These are phyloP conservation scores for Philhelius pedissequus DNA, from an alignment of 2,888 invertebrate genomes.

Conservation along the genomic window DNA sequence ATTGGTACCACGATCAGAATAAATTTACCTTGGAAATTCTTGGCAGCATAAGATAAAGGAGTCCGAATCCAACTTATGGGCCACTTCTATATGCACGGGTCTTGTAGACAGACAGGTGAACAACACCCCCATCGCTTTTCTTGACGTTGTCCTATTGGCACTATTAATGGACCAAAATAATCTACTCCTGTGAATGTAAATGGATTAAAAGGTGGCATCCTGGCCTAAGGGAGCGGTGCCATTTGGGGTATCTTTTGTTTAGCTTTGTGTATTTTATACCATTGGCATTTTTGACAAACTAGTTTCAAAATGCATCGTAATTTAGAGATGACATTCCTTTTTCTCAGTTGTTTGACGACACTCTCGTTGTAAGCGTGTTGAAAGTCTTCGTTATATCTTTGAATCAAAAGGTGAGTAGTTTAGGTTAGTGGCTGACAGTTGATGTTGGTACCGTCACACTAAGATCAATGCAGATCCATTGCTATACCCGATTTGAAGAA, in stretches of 20 bases:
- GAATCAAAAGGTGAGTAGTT: too few relatives aligned
- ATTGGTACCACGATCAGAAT: neutral
- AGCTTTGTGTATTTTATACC: slow-evolving; percentile 8
- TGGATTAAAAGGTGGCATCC: neutral
- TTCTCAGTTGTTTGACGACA: too few relatives aligned
- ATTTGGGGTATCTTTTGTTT: neutral
- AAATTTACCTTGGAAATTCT: neutral
- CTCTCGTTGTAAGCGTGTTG: too few relatives aligned
- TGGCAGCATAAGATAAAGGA: neutral
- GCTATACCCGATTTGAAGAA: too few relatives aligned
- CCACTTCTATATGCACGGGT: neutral
- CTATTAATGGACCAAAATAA: neutral
- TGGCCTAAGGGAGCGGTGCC: neutral
- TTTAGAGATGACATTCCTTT: too few relatives aligned
- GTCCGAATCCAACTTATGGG: neutral
- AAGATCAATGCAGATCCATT: too few relatives aligned
- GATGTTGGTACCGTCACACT: too few relatives aligned
- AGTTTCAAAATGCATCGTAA: too few relatives aligned
- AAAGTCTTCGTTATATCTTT: too few relatives aligned
- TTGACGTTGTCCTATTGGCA: neutral
- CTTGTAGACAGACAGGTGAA: neutral
- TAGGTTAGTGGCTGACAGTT: too few relatives aligned
- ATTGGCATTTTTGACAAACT: neutral
- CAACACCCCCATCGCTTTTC: neutral
- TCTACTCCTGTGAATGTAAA: neutral